Evolutionary conservation across 2,888 invertebrate species (phyloP).

Genomic region (Odontocolon sp.): DNA sequence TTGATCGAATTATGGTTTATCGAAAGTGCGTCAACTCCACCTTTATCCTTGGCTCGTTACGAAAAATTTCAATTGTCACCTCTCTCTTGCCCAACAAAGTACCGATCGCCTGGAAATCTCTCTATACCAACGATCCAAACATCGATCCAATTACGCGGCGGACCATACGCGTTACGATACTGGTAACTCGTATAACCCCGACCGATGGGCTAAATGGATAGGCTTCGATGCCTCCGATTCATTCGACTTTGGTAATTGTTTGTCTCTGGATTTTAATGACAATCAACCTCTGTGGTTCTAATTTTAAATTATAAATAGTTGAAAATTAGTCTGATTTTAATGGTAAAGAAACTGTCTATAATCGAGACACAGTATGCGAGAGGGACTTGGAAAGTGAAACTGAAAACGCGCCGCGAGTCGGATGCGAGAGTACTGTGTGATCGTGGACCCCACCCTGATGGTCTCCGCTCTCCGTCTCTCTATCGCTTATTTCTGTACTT

Average conservation of each 20-base stretch:
- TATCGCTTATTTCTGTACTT: conserved; percentile 17
- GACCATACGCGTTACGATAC: conserved; percentile 68
- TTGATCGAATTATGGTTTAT: conserved; percentile 29
- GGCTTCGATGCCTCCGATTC: no score
- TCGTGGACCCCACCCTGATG: conserved; percentile 78
- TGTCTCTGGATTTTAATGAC: no score
- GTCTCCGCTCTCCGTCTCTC: conserved; percentile 67
- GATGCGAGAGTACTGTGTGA: conserved; percentile 73
- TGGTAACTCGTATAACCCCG: neutral
- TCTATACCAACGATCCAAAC: conserved; percentile 57
- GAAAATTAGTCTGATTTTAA: conserved; percentile 47
- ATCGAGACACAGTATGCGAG: conserved; percentile 61
- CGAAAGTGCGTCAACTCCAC: neutral
- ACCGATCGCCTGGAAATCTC: conserved; percentile 43
- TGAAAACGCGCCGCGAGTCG: conserved; percentile 76
- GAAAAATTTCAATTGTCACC: conserved; percentile 65
- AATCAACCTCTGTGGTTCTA: no score
- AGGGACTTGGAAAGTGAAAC: conserved; percentile 80
- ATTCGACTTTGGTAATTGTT: no score
- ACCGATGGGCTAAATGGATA: no score
- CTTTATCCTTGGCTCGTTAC: conserved; percentile 25
- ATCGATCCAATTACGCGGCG: conserved; percentile 69
- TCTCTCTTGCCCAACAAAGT: conserved; percentile 61
- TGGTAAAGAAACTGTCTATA: no score
- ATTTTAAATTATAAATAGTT: no score